These are phyloP conservation scores for Eumerus sabulonum DNA, from an alignment of 2,888 invertebrate genomes.

Conservation along the genomic window DNA sequence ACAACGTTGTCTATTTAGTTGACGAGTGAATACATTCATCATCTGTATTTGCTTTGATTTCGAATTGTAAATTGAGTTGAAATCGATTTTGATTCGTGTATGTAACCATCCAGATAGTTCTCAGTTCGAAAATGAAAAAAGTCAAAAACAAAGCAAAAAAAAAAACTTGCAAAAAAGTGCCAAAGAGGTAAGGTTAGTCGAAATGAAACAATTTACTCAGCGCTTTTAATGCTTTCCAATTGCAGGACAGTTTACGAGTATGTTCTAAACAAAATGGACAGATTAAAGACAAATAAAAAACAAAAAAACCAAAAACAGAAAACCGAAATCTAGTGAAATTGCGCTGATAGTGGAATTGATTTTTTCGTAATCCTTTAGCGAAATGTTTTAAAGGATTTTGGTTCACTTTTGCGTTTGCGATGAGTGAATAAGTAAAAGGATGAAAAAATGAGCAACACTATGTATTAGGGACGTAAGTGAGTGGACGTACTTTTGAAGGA, in stretches of 20 bases:
- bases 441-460: no score
- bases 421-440: not conserved
- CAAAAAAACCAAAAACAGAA: no score
- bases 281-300: not conserved
- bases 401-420: not conserved
- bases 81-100: slow-evolving; percentile 12
- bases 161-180: no score
- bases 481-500: no score
- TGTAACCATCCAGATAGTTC: not conserved
- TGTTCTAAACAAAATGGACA: not conserved
- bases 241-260: slow-evolving; percentile 1
- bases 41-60: slow-evolving; percentile 2
- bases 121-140: not conserved
- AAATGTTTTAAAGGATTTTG: slow-evolving; percentile 6
- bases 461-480: no score
- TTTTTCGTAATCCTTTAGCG: slow-evolving; percentile 30
- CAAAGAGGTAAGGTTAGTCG: not conserved
- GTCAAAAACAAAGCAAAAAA: no score
- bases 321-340: slow-evolving; percentile 25
- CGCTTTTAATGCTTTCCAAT: not conserved
- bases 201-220: slow-evolving; percentile 17
- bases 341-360: slow-evolving; percentile 26
- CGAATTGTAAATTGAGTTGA: slow-evolving; percentile 3
- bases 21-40: slow-evolving; percentile 13
- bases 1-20: not conserved